These are phyloP conservation scores for Setophaga petechia DNA, from an alignment of 2,113 vertebrate species.

Conservation along the genomic window DNA sequence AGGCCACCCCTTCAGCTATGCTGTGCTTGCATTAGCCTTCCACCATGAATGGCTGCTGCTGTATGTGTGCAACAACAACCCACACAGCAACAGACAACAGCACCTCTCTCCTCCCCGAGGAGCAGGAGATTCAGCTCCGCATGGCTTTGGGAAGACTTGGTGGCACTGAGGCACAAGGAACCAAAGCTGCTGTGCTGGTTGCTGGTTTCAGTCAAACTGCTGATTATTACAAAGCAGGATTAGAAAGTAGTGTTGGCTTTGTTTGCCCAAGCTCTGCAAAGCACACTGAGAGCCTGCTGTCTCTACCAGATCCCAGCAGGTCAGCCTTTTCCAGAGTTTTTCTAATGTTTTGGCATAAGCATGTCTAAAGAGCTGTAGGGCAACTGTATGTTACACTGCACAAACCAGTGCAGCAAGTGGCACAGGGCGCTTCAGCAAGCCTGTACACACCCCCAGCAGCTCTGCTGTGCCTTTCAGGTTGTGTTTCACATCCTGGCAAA, in stretches of 20 bases:
- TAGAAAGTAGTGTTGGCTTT: background rate
- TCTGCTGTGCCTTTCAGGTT: background rate
- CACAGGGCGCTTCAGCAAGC: background rate
- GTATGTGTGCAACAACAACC: background rate
- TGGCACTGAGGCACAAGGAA: background rate
- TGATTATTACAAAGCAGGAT: background rate
- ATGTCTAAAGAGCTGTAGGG: background rate
- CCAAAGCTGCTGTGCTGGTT: background rate
- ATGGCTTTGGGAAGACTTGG: background rate
- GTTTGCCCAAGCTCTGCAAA: background rate
- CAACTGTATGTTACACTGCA: accelerated
- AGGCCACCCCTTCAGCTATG: background rate
- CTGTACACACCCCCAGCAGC: background rate
- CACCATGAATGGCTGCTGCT: background rate
- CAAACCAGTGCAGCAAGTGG: background rate
- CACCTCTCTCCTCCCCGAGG: background rate
- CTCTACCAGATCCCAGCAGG: background rate
- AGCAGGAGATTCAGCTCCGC: background rate
- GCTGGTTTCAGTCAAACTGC: background rate
- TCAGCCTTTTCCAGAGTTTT: background rate
- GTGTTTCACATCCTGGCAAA: background rate
- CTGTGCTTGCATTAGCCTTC: background rate
- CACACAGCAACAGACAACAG: background rate
- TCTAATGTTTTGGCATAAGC: background rate
- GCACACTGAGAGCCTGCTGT: background rate